Conservation (phyloP, 2,113 vertebrate genomes). For the Siphamia tubifer region DNA sequence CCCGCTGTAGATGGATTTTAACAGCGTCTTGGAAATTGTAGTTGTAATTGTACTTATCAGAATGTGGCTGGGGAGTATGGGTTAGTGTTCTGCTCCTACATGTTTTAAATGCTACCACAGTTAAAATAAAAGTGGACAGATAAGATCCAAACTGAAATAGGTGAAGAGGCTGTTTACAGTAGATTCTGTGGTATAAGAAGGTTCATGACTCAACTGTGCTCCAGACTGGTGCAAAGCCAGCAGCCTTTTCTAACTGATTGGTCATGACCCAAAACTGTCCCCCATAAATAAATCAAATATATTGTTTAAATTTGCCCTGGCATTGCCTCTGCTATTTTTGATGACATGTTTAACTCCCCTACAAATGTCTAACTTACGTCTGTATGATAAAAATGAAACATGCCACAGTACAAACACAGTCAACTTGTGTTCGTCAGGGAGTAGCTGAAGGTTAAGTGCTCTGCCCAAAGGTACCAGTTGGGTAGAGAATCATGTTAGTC, state of each 20-base stretch:
- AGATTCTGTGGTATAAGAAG: not conserved
- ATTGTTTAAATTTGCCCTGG: conserved; percentile 22
- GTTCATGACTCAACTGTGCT: conserved; percentile 49
- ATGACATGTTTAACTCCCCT: not conserved
- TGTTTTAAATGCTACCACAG: no score
- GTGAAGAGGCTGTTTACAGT: not conserved
- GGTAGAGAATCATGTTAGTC: not conserved
- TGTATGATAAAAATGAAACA: not conserved
- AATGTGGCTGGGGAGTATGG: no score
- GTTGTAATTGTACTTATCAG: no score
- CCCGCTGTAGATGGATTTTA: not conserved
- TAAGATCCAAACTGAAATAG: not conserved
- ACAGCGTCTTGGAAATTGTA: no score
- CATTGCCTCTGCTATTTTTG: conserved; percentile 17
- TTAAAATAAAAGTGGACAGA: not conserved
- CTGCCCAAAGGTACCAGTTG: not conserved
- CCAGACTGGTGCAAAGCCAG: conserved; percentile 35
- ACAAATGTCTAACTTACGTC: not conserved
- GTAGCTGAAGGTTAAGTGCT: conserved; percentile 3
- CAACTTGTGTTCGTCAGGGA: conserved; percentile 19
- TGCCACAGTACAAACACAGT: not conserved
- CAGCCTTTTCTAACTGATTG: conserved; percentile 32
- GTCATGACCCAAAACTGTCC: conserved; percentile 39
- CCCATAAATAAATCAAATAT: conserved; percentile 25
- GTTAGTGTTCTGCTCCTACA: no score